These are phyloP conservation scores for Sarcophaga caerulescens DNA, from an alignment of 2,888 invertebrate species.

Conservation along the genomic window DNA sequence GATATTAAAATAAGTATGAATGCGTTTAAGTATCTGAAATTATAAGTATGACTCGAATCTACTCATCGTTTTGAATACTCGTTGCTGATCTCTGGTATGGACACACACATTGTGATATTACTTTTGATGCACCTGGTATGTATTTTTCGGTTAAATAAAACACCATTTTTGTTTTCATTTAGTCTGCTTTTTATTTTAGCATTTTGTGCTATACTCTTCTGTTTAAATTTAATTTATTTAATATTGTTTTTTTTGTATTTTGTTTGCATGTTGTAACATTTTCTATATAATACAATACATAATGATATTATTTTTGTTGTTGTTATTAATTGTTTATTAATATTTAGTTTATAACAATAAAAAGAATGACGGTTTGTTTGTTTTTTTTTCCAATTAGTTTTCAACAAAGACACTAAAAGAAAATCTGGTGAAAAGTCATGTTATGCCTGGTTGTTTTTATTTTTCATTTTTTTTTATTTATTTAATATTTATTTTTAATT, in stretches of 20 bases:
- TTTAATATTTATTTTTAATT: neutral
- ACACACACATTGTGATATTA: too few relatives aligned
- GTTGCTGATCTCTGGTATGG: too few relatives aligned
- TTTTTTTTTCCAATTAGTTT: slow-evolving; percentile 23
- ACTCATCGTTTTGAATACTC: too few relatives aligned
- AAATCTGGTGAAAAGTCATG: neutral
- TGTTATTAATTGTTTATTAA: slow-evolving; percentile 17
- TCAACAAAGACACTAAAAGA: slow-evolving; percentile 16
- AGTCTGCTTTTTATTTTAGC: slow-evolving; percentile 46
- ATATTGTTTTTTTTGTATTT: neutral
- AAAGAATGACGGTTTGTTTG: slow-evolving; percentile 2
- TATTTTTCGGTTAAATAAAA: neutral
- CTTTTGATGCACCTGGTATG: too few relatives aligned
- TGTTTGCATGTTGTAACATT: slow-evolving; percentile 16
- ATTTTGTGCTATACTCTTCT: slow-evolving; percentile 35
- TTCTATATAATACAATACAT: slow-evolving; percentile 45
- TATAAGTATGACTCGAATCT: too few relatives aligned
- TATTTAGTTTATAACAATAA: slow-evolving; percentile 42
- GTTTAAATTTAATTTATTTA: neutral
- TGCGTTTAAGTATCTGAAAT: too few relatives aligned
- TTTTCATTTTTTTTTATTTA: neutral
- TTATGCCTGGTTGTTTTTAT: neutral
- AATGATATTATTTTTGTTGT: slow-evolving; percentile 20
- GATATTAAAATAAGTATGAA: too few relatives aligned
- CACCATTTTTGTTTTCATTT: slow-evolving; percentile 5